phyloP scores from a whole-genome alignment of 37 sponge, comb jelly and placozoan species.

The Aplysina aerophoba region DNA sequence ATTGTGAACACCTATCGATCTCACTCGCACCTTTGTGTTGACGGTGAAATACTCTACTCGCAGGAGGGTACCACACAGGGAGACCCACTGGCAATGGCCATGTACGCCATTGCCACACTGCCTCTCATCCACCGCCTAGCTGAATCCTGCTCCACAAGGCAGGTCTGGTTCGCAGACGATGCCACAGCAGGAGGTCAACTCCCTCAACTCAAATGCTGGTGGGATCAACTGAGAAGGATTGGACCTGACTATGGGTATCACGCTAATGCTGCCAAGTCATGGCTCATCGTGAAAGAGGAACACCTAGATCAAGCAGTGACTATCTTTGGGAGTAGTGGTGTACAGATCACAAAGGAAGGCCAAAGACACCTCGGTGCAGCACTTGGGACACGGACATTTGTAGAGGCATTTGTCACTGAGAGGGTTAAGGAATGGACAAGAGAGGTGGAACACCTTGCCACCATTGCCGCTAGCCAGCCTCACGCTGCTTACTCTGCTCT shows the following conservation, averaged over 20 bases:
- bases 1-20: too few relatives aligned
- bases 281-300: neutral
- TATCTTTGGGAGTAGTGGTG: too few relatives aligned
- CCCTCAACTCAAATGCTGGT: neutral
- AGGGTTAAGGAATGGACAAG: neutral
- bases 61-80: conserved; percentile 2
- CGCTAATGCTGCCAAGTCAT: neutral
- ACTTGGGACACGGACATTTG: neutral
- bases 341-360: too few relatives aligned
- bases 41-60: too few relatives aligned
- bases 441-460: neutral
- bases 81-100: neutral
- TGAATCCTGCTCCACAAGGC: neutral
- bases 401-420: neutral
- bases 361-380: neutral
- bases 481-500: neutral
- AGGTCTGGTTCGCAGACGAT: conserved; percentile 12
- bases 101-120: neutral
- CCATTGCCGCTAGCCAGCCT: conserved; percentile 13
- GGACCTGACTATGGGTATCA: neutral
- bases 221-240: neutral
- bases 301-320: neutral
- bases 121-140: neutral
- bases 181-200: conserved; percentile 5
- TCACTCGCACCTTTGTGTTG: too few relatives aligned